Base-by-base conservation (phyloP, 2,888 invertebrate species). In the Schizotus pectinicornis region DNA sequence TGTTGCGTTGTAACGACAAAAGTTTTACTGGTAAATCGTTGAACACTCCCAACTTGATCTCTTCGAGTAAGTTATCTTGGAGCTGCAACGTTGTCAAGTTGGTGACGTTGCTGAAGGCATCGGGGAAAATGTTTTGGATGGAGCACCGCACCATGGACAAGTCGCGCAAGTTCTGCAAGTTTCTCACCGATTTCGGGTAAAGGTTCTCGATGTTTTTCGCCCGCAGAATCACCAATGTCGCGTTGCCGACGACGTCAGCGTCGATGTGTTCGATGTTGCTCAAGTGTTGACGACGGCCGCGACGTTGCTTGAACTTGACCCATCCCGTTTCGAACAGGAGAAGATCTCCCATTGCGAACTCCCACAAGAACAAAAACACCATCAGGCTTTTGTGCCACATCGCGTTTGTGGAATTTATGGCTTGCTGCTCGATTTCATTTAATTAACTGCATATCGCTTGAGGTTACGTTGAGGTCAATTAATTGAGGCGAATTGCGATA, bases 51-150 rank as follows among this genome's bases (percentile, higher is more conserved):
- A 30, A 22, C 6, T 42, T 13, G 9, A 62, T 58, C 3, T 14
- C 22, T 7, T 36, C 35, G 7, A 62, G 51, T 14, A 50, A 34
- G 41, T 62, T 62, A 31, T 61, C 57, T 42, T 62, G 60, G 13
- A 62, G 48, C 32, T 61, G 48, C 11, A 62, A 30, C n/a, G 52
- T 34, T 7, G 33, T 41, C n/a, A 62, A 47, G 34, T 47, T 54
- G 3, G 60, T 37, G 6, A 62, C 13, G 33, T 62, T 58, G 3
- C 22, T 9, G 50, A 62, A 62, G 11, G 63, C 58, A 7, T 42
- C 41, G 6, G 52, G 45, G 13, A 31, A 7, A 3, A 63, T 51
- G 1, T 42, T 13, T 11, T 11, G 7, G n/a, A 63, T 56, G 1
- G 41, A 41, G 32, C 55, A 38, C 13, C 36, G 33, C 7, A 43